Evolutionary conservation across 2,797 vertebrate genomes (phyloP).

Genomic region (Gymnocypris eckloni): DNA sequence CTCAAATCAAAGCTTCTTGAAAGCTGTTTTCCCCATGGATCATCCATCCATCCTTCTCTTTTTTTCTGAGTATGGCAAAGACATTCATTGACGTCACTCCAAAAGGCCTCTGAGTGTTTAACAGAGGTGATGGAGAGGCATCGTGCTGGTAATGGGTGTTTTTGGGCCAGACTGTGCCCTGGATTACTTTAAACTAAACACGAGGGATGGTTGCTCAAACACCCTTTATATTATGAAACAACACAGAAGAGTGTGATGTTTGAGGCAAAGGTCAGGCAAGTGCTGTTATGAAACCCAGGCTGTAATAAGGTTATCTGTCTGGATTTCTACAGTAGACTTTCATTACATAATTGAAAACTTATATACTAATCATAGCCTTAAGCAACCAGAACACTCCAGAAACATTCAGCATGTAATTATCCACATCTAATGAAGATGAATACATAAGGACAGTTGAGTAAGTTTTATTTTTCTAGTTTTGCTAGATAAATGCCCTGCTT

Average conservation of each 20-base stretch:
- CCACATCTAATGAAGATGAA: not conserved
- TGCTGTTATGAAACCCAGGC: slow-evolving; percentile 31
- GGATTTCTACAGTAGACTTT: slow-evolving; percentile 31
- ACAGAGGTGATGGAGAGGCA: slow-evolving; percentile 10
- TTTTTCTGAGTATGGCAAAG: slow-evolving; percentile 7
- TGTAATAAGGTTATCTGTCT: not conserved
- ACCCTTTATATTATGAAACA: slow-evolving; percentile 46
- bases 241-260: slow-evolving; percentile 11
- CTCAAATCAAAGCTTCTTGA: slow-evolving; percentile 28
- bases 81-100: slow-evolving; percentile 21
- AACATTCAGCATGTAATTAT: not conserved
- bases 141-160: not conserved
- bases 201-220: slow-evolving; percentile 23
- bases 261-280: slow-evolving; percentile 40
- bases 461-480: not conserved
- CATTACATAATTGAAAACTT: not conserved
- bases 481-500: not conserved
- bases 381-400: not conserved
- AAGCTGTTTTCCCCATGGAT: slow-evolving; percentile 21
- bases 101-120: not conserved
- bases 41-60: not conserved
- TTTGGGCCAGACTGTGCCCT: not conserved
- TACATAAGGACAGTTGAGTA: not conserved
- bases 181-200: slow-evolving; percentile 25
- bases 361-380: not conserved